Evolutionary conservation across 2,888 invertebrate species (phyloP), one percentile per base, ranked within the genome.

Genomic region (Cryptocephalus primarius): DNA sequence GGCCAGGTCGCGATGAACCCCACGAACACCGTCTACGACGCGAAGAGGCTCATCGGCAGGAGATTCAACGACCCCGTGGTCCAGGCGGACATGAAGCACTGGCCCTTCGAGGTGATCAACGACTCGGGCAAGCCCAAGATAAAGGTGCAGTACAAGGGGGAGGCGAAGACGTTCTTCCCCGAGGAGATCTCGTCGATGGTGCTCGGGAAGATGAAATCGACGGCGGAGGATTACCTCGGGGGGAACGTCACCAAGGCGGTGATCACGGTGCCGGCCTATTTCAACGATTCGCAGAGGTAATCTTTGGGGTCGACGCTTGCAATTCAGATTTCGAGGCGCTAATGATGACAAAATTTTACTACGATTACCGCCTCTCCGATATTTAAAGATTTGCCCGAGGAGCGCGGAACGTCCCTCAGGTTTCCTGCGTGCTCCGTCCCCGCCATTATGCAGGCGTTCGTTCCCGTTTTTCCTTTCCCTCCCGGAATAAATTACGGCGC

Each of bases 21-120:
- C 31, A 73, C 63, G 59, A 85, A 85, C 72, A 85, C 85, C 0
- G 80, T 83, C 33, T 83, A 82, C 67, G 80, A 82, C 65, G 81
- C 70, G 66, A 79, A 89, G 66, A 79, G 89, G 44, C 70, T 90
- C 48, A 88, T 89, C 63, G 83, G 83, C 32, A 70, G 83, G 48
- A 74, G 72, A 52, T 83, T 74, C 68, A 73, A 74, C 48, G 83
- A 83, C 57, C 67, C 74, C n/a, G 64, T 73, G 8, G 78, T 84
- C 1, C 81, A 83, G 61, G 64, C 68, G 42, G 83, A 84, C 61
- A 74, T 80, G 60, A 78, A 79, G 63, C 71, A 73, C 57, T 83
- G 80, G 73, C 82, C 83, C 8, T 83, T 82, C 65, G 75, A 73
- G 58, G 66, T 72, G 14, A 73, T 79, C 3, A 64, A 71, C 51